Base-by-base conservation (phyloP, 30 jellyfish, hydroid and myxozoan genomes). In the Morbakka virulenta region DNA sequence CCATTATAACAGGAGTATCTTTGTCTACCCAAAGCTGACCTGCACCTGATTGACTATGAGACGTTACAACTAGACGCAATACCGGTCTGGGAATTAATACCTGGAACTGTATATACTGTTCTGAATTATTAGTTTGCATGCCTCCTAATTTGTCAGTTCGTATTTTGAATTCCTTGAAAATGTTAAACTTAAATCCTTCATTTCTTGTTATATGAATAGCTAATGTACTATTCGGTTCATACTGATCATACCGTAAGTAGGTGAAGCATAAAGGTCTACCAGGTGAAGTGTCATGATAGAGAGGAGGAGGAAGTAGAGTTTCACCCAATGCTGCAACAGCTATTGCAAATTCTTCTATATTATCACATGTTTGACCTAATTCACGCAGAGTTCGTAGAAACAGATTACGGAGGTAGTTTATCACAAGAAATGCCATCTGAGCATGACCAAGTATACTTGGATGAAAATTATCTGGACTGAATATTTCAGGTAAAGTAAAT, bases 361-460 rank as follows among this genome's bases (percentile, higher is more conserved):
- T 69, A 64, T 57, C 53, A 17, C 87, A 89, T 23, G 64, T 88
- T 6, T 85, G 86, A 32, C 96, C 99, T 61, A 85, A 88, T 3
- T 81, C 85, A 57, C 50, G 48, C 34, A 93, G 84, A 53, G 84
- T 86, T 32, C 97, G 91, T 64, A 87, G 65, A 63, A 93, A 93
- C 32, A 85, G 87, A 62, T 73, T 80, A 22, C 92, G 87, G 22
- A 93, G 84, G 50, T 93, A 89, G 75, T 93, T 83, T 2, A 93
- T 93, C 52, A 93, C 85, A 24, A 93, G 76, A 69, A 86, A 93
- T 4, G 97, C 97, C 99, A 93, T 93, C 47, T 93, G 99, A 17
- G 99, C 99, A 74, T 93, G 99, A 12, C 95, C 99, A 25, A 86
- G 73, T 22, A 86, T 72, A 62, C 99, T 93, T 47, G 99, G 99